These are phyloP conservation scores for Pandemis heparana DNA, from an alignment of 2,888 invertebrate species.

Conservation along the genomic window DNA sequence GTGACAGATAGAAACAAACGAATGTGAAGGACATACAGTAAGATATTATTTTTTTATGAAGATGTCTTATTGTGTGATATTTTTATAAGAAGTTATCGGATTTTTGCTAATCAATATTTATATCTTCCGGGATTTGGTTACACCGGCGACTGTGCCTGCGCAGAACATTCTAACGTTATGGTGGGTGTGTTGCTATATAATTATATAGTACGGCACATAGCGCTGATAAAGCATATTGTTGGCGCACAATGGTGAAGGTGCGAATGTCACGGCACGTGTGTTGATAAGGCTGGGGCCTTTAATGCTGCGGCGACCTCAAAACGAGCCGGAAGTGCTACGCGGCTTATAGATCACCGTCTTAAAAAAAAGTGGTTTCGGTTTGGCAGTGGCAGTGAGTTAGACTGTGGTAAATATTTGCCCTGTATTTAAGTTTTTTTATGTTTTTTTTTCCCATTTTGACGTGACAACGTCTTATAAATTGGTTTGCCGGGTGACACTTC, in stretches of 20 bases:
- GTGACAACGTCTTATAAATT: no score
- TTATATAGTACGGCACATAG: slow-evolving; percentile 39
- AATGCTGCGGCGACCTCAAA: slow-evolving; percentile 9
- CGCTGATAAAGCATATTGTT: slow-evolving; percentile 44
- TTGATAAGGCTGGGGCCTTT: slow-evolving; percentile 27
- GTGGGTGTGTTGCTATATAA: slow-evolving; percentile 42
- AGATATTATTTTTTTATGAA: no score
- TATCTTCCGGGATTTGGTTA: slow-evolving; percentile 39
- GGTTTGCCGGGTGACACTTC: no score
- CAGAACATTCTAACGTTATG: slow-evolving; percentile 38
- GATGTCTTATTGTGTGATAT: not conserved
- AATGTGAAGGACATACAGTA: no score
- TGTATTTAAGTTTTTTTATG: no score
- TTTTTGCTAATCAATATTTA: slow-evolving; percentile 34
- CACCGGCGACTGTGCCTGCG: slow-evolving; percentile 23
- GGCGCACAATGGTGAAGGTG: slow-evolving; percentile 47
- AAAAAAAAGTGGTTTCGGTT: not conserved
- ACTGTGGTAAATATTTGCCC: no score
- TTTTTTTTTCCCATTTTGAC: no score
- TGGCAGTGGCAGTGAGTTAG: no score
- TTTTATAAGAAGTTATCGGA: not conserved
- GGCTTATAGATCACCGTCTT: not conserved
- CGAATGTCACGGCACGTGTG: slow-evolving; percentile 47
- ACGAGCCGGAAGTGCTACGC: slow-evolving; percentile 3
- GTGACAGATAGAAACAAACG: no score